Evolutionary conservation across 2,888 invertebrate species (phyloP).

Genomic region (Agapostemon virescens): DNA sequence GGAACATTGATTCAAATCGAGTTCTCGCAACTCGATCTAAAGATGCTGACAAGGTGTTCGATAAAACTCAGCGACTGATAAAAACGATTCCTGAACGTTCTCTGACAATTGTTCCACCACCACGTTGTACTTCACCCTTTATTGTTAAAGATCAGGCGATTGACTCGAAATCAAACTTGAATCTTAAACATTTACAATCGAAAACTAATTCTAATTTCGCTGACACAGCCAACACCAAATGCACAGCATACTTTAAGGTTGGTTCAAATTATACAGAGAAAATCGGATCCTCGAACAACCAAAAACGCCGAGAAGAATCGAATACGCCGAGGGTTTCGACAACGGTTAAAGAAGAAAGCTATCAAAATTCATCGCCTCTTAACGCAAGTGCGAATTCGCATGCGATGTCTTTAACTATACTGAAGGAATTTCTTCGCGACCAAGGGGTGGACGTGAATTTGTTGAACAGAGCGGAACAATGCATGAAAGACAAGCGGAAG

Average conservation of each 20-base stretch:
- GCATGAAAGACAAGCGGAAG: conserved; percentile 19
- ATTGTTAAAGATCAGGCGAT: background rate
- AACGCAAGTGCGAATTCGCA: conserved; percentile 18
- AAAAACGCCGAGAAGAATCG: background rate
- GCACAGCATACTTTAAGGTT: background rate
- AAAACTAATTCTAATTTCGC: background rate
- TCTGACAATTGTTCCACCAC: background rate
- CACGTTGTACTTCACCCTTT: background rate
- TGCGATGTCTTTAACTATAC: conserved; percentile 2
- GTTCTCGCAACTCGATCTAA: background rate
- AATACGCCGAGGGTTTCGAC: background rate
- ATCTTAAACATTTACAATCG: background rate
- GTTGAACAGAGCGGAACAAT: conserved; percentile 35
- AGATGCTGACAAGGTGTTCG: background rate
- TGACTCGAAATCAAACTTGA: background rate
- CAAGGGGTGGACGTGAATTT: conserved; percentile 28
- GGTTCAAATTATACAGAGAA: background rate
- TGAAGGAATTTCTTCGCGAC: conserved; percentile 41
- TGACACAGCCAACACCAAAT: background rate
- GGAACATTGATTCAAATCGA: conserved; percentile 1
- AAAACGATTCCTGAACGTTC: background rate
- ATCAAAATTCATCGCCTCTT: background rate
- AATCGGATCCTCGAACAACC: background rate
- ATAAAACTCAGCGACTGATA: background rate
- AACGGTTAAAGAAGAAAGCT: background rate